A percentile compares a stretch with the other conserved stretches of the same genome.
phyloP scores from a whole-genome alignment of 2,888 invertebrate species.

The Deladenus siricidicola region DNA sequence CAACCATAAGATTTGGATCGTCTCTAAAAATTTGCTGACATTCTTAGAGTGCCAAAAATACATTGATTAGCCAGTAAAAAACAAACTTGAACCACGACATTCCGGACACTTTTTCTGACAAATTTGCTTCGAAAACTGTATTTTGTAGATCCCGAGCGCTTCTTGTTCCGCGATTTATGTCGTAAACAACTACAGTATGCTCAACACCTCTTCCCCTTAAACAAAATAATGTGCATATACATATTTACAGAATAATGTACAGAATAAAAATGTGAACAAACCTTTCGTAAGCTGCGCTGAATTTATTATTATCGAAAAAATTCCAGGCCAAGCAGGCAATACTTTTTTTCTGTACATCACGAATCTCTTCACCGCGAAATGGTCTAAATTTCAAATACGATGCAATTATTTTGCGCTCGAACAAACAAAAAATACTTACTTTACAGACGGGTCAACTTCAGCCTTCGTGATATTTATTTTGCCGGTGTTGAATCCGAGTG shows the following conservation, averaged over 20 bases:
- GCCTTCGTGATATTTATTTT: constrained; percentile 16
- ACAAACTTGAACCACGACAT: constrained; percentile 16
- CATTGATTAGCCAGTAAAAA: constrained; percentile 2
- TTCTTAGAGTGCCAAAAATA: too few relatives aligned
- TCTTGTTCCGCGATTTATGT: constrained; percentile 3
- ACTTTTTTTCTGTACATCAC: constrained; percentile 10
- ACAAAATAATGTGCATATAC: not conserved
- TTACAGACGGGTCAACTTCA: constrained; percentile 2
- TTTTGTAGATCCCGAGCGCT: not conserved
- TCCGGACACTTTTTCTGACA: constrained; percentile 14
- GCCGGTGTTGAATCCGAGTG: constrained; percentile 22
- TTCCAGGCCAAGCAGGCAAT: constrained; percentile 15
- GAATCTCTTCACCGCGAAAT: constrained; percentile 14
- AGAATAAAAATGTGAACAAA: constrained; percentile 8
- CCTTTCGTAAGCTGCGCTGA: constrained; percentile 26
- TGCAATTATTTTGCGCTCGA: not conserved
- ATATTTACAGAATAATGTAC: not conserved
- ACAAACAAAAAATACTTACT: not conserved
- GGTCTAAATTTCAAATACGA: not conserved
- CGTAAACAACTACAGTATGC: constrained; percentile 16
- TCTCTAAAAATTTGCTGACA: constrained; percentile 9
- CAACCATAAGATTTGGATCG: constrained; percentile 13
- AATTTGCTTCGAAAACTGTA: constrained; percentile 17
- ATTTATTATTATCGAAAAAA: constrained; percentile 3
- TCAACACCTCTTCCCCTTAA: constrained; percentile 16